phyloP scores from a whole-genome alignment of 2,113 vertebrate species.

The Poeciliopsis turrubarensis region DNA sequence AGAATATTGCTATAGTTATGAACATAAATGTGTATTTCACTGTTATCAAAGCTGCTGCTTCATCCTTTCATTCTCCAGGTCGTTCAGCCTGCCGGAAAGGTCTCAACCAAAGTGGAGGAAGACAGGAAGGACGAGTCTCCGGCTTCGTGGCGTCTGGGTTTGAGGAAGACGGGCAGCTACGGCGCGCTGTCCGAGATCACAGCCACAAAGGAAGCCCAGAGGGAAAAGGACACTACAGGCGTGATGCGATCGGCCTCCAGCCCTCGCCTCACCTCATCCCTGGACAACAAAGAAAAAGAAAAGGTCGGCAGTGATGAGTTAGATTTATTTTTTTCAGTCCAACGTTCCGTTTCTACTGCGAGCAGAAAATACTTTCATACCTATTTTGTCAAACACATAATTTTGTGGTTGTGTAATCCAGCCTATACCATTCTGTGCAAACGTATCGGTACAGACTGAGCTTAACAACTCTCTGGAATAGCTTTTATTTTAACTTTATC shows the following conservation, averaged over 20 bases:
- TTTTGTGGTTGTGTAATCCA: too few species aligned
- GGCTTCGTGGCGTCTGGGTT: slow-evolving; percentile 91
- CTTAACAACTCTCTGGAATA: too few species aligned
- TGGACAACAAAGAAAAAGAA: slow-evolving; percentile 99
- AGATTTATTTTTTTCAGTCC: too few species aligned
- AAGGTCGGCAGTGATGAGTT: slow-evolving; percentile 75
- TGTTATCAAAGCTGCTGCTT: neutral
- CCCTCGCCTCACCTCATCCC: slow-evolving; percentile 92
- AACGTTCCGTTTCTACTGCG: neutral
- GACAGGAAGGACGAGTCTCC: slow-evolving; percentile 97
- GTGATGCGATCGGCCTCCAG: slow-evolving; percentile 98
- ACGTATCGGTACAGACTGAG: too few species aligned
- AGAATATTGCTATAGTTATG: neutral
- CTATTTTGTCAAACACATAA: too few species aligned
- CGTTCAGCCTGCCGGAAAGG: slow-evolving; percentile 83
- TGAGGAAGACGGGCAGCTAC: slow-evolving; percentile 97
- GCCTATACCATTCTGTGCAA: neutral
- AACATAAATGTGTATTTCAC: neutral
- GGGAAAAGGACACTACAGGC: slow-evolving; percentile 91
- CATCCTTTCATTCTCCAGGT: slow-evolving; percentile 71
- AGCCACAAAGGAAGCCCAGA: slow-evolving; percentile 93
- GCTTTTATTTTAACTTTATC: too few species aligned
- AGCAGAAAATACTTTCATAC: too few species aligned
- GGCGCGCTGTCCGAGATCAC: slow-evolving; percentile 96
- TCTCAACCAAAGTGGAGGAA: slow-evolving; percentile 89